Conservation (phyloP, 2,888 invertebrate genomes). For the Nomada flava region DNA sequence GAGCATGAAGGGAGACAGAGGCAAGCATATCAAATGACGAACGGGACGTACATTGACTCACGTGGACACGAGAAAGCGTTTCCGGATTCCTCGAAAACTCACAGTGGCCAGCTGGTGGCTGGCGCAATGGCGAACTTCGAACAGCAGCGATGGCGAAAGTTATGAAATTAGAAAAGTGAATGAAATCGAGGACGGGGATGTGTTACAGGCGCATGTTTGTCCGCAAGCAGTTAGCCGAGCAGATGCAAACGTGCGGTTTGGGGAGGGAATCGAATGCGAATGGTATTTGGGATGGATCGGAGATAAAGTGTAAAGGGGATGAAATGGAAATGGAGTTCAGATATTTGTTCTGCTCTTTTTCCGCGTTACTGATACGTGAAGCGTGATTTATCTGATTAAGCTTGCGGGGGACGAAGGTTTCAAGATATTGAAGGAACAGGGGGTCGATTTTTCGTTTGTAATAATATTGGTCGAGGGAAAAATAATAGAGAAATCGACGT, state of each 20-base stretch:
- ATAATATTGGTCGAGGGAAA: too few species aligned
- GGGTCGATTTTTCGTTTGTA: too few species aligned
- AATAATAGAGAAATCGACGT: background rate
- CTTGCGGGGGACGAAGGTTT: too few species aligned
- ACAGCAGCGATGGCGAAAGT: too few species aligned
- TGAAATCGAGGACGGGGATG: background rate
- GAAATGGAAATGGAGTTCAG: background rate
- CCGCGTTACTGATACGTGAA: background rate
- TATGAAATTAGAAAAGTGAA: background rate
- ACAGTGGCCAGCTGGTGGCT: background rate
- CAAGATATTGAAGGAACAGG: too few species aligned
- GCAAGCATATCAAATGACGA: constrained; percentile 63
- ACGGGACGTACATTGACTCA: constrained; percentile 19
- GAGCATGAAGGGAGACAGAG: constrained; percentile 19
- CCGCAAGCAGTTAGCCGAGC: background rate
- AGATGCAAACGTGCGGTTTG: background rate
- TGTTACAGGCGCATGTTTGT: constrained; percentile 1
- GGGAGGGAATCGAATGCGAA: background rate
- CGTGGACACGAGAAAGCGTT: constrained; percentile 18
- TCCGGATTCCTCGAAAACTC: constrained; percentile 6
- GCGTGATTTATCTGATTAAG: too few species aligned
- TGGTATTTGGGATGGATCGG: background rate
- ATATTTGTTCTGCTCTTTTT: background rate
- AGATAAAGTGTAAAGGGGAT: background rate
- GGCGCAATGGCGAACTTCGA: background rate